Evolutionary conservation across 2,797 vertebrate genomes (phyloP), one percentile per base, ranked within the genome.

Genomic region (Pseudochaenichthys georgianus): DNA sequence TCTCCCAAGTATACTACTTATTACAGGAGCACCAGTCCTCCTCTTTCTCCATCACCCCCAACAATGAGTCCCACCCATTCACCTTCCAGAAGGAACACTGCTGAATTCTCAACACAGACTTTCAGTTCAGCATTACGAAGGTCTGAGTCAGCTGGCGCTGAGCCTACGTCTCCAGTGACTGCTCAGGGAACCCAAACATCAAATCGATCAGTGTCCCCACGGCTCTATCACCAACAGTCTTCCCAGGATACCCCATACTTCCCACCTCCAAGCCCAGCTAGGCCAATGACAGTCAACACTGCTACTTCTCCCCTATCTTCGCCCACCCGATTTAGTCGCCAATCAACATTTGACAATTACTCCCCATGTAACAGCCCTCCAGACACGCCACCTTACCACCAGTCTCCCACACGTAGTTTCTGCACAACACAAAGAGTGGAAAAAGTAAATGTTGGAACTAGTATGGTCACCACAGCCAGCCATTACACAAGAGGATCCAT

Each of bases 91-190:
- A 93, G 94, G 78, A 88, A 91, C 59, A 99, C 97, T 0, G 95
- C 95, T 6, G 98, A 99, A 85, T 97, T 98, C 90, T 99, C 98
- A 52, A 97, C 96, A 0, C 98, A 99, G 86, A 98, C 97, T 0
- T 96, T 97, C 69, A 96, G 87, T 81, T 93, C 94, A 2, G 85
- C 94, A 34, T 64, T 94, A 64, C 75, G 92, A 58, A 87, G 87
- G 75, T 69, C 66, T 16, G 93, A 94, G 4, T 80, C 89, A 34
- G 86, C 90, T 13, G 61, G 92, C 28, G 83, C 91, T 0, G 87
- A 93, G 1, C 60, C 90, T 13, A 73, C 93, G 13, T 96, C 96
- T 62, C 94, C 96, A 54, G 97, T 96, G 87, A 94, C 96, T 82
- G 97, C 96, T 0, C 97, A 98, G 84, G 96, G 96, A 66, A 99